Percentiles rank a stretch among this genome's conserved stretches.
These are phyloP conservation scores for Marmota flaviventris DNA, from an alignment of 2,113 vertebrate genomes.

Conservation along the genomic window DNA sequence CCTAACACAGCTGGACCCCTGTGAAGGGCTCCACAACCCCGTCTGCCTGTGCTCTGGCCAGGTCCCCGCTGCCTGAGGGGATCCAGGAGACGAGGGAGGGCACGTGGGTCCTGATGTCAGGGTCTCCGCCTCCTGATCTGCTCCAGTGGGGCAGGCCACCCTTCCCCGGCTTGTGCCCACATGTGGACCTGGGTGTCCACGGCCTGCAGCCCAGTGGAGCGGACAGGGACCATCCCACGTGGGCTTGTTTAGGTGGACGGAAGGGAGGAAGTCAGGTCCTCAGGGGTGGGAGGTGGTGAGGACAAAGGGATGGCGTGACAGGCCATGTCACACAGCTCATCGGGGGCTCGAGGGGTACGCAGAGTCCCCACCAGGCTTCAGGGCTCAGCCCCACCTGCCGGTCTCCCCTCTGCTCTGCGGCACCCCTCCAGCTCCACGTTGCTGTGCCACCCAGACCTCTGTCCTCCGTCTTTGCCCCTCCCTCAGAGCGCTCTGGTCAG, in stretches of 20 bases:
- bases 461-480: neutral
- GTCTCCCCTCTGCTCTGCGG: neutral
- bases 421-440: accelerated
- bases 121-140: accelerated
- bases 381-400: neutral
- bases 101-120: accelerated
- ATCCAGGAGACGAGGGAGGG: too few relatives aligned
- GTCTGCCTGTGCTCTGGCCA: accelerated
- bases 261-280: neutral
- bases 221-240: too few relatives aligned
- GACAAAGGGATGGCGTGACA: accelerated
- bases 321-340: accelerated
- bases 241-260: accelerated
- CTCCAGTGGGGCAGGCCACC: too few relatives aligned
- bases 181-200: neutral
- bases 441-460: neutral
- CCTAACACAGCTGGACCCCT: neutral
- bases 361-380: neutral
- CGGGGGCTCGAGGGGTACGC: neutral
- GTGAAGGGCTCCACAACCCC: accelerated
- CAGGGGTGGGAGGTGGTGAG: neutral
- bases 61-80: accelerated
- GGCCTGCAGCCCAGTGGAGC: accelerated
- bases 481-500: neutral
- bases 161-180: neutral